These are phyloP conservation scores for Ricordea florida DNA, from an alignment of 92 coral and sea anemone genomes.

Conservation along the genomic window DNA sequence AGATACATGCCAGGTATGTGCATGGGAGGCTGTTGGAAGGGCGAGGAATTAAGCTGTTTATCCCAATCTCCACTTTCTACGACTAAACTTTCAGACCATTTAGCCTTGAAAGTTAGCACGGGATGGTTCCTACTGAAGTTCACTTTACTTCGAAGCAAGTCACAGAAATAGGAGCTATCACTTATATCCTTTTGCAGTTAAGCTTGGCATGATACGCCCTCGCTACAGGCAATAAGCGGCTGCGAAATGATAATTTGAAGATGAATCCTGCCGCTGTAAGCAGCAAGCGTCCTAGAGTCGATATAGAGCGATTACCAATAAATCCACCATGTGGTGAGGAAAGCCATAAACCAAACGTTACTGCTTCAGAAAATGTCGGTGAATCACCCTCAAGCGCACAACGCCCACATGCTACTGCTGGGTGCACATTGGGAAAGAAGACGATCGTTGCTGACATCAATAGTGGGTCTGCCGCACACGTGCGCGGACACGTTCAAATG, in stretches of 20 bases:
- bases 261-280: conserved; percentile 1
- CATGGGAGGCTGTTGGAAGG: not conserved
- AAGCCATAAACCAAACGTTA: not conserved
- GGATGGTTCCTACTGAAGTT: not conserved
- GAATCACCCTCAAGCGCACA: not conserved
- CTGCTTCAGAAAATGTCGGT: not conserved
- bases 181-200: not conserved
- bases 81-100: not conserved
- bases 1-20: not conserved
- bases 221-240: not conserved
- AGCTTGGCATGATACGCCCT: not conserved
- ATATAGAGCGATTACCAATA: not conserved
- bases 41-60: not conserved
- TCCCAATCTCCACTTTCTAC: not conserved
- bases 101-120: not conserved
- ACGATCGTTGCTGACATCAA: not conserved
- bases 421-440: not conserved
- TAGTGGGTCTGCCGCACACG: not conserved
- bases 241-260: not conserved
- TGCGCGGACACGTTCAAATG: not conserved
- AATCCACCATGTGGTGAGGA: too few species aligned
- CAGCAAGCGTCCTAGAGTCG: conserved; percentile 4
- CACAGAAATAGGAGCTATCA: not conserved
- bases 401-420: not conserved
- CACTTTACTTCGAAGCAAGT: not conserved